Percentiles rank a stretch among this genome's conserved stretches.
Evolutionary conservation across 2,888 invertebrate genomes (phyloP).

Genomic region (Seira sanloemensis): DNA sequence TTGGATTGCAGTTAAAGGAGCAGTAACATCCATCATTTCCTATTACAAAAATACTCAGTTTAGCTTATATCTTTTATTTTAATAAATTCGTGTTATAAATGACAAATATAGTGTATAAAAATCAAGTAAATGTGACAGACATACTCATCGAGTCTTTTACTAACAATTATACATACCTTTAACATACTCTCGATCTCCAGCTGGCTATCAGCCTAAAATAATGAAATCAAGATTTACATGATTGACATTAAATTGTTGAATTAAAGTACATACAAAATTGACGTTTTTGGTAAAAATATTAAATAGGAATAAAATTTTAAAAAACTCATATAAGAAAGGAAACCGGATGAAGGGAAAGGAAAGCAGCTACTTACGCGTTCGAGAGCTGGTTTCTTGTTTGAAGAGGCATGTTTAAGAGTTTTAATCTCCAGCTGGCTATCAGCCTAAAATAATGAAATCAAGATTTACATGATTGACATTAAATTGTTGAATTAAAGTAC

Average conservation of each 20-base stretch:
- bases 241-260: no score
- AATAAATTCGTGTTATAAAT: background rate
- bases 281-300: background rate
- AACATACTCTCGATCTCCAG: conserved; percentile 73
- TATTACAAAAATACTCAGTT: conserved; percentile 35
- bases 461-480: no score
- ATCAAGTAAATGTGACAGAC: no score
- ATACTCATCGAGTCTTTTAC: background rate
- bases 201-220: conserved; percentile 71
- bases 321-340: background rate
- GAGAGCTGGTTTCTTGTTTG: conserved; percentile 70
- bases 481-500: no score
- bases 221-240: no score
- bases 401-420: conserved; percentile 50
- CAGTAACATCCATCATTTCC: conserved; percentile 73
- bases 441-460: conserved; percentile 63
- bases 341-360: background rate
- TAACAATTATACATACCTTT: conserved; percentile 64
- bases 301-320: background rate
- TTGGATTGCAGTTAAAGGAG: conserved; percentile 72
- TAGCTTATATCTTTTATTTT: background rate
- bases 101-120: no score
- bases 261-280: background rate
- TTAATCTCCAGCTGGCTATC: conserved; percentile 71
- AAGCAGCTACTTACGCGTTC: conserved; percentile 68